A percentile compares a stretch with the other conserved stretches of the same genome.
Evolutionary conservation across 2,113 vertebrate genomes (phyloP).

Genomic region (Tachycineta bicolor): DNA sequence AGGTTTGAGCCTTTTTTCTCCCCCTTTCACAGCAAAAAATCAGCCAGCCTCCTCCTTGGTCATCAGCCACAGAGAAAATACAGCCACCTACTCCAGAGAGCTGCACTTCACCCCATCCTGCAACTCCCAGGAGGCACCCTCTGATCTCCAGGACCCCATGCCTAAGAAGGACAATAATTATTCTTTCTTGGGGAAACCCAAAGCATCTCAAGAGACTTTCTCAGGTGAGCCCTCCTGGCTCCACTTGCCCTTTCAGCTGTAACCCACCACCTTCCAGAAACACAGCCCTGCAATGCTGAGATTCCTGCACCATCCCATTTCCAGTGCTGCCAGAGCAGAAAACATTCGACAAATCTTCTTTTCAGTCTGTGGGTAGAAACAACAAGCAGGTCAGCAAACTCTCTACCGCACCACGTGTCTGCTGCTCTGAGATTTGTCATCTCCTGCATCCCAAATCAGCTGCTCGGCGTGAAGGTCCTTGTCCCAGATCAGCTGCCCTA

Average conservation of each 20-base stretch:
- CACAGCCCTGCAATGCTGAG: neutral
- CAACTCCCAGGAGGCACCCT: neutral
- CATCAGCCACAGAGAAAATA: neutral
- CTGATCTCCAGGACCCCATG: neutral
- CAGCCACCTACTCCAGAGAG: neutral
- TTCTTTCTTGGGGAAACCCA: neutral
- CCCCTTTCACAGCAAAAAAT: neutral
- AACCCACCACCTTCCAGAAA: neutral
- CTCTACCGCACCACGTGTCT: neutral
- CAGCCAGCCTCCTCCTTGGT: neutral
- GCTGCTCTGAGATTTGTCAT: neutral
- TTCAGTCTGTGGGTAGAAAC: neutral
- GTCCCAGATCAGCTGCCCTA: slow-evolving; percentile 38
- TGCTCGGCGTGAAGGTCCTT: neutral
- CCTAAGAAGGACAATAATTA: neutral
- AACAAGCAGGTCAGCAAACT: neutral
- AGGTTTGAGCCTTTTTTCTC: neutral
- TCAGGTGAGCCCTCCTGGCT: neutral
- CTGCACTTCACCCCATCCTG: neutral
- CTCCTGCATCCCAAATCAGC: neutral
- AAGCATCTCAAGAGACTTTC: neutral
- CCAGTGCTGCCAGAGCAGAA: neutral
- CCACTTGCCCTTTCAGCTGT: neutral
- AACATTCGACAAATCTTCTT: neutral
- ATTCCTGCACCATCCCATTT: neutral